phyloP scores from a whole-genome alignment of 2,888 invertebrate genomes.

The Heliothis peltigera region DNA sequence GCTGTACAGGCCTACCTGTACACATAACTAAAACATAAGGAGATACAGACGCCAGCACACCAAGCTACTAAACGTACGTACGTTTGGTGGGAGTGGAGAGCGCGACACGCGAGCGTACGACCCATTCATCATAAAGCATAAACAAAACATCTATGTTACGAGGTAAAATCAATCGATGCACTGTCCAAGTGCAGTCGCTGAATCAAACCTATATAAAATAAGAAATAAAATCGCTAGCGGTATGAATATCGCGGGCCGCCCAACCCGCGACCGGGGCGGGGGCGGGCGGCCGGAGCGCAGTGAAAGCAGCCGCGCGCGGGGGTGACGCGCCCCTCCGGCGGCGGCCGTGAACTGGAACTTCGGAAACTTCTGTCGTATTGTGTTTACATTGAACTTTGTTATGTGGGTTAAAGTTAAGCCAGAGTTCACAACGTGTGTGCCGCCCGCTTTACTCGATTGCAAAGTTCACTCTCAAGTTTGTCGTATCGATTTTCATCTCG shows the following conservation, averaged over 20 bases:
- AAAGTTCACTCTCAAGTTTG: conserved; percentile 87
- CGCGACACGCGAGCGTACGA: conserved; percentile 26
- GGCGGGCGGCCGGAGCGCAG: conserved; percentile 35
- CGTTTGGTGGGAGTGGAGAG: conserved; percentile 3
- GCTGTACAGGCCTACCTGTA: too few relatives aligned
- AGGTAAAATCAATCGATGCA: conserved; percentile 57
- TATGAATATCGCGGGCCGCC: conserved; percentile 59
- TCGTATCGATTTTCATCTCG: conserved; percentile 88
- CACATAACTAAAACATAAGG: too few relatives aligned
- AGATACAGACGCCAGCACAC: too few relatives aligned
- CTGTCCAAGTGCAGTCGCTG: conserved; percentile 56
- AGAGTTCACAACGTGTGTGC: conserved; percentile 88
- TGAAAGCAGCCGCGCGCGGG: conserved; percentile 47
- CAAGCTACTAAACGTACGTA: too few relatives aligned
- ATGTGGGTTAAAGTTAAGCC: conserved; percentile 90
- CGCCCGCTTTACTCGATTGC: conserved; percentile 84
- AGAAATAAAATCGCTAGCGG: conserved; percentile 55
- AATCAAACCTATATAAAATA: conserved; percentile 63
- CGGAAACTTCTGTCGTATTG: conserved; percentile 88
- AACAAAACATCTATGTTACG: conserved; percentile 56
- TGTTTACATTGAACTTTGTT: conserved; percentile 90
- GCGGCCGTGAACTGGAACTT: conserved; percentile 89
- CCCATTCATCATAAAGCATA: conserved; percentile 48
- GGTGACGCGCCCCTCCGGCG: conserved; percentile 69
- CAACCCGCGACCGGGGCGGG: conserved; percentile 27